These are phyloP conservation scores for Orthosia gothica DNA, from an alignment of 2,888 invertebrate genomes.

Conservation along the genomic window DNA sequence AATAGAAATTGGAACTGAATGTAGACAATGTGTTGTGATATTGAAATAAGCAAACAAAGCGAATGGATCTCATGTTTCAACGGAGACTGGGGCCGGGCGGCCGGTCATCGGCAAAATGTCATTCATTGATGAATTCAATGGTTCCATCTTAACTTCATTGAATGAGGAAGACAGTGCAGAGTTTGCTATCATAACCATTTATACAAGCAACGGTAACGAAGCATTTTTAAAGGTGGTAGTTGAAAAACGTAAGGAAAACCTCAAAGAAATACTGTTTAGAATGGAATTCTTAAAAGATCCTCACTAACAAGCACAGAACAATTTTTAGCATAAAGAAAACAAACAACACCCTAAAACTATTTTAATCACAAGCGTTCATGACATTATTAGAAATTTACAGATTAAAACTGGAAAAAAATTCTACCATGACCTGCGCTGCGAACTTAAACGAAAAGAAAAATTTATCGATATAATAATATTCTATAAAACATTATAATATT, in stretches of 20 bases:
- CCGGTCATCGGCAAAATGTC: constrained; percentile 41
- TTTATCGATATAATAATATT: not conserved
- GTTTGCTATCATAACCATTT: constrained; percentile 23
- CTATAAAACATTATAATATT: not conserved
- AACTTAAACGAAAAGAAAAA: not conserved
- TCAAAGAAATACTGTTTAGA: not conserved
- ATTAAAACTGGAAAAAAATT: not conserved
- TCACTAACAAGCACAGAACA: not conserved
- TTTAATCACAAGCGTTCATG: not conserved
- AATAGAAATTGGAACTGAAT: constrained; percentile 52
- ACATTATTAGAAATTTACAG: not conserved
- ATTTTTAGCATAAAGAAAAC: not conserved
- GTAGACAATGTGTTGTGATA: constrained; percentile 59
- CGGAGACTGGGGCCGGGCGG: constrained; percentile 23
- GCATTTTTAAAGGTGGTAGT: too few relatives aligned
- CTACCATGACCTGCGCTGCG: not conserved
- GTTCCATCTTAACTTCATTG: constrained; percentile 12
- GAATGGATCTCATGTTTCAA: constrained; percentile 56
- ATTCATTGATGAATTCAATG: constrained; percentile 47
- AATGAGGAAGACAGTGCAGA: not conserved
- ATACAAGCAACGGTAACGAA: not conserved
- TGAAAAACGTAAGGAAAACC: too few relatives aligned
- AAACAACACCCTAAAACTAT: not conserved
- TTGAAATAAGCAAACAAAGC: constrained; percentile 61
- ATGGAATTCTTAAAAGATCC: not conserved